phyloP scores from a whole-genome alignment of 2,888 invertebrate species.

The Dysmachus trigonus region DNA sequence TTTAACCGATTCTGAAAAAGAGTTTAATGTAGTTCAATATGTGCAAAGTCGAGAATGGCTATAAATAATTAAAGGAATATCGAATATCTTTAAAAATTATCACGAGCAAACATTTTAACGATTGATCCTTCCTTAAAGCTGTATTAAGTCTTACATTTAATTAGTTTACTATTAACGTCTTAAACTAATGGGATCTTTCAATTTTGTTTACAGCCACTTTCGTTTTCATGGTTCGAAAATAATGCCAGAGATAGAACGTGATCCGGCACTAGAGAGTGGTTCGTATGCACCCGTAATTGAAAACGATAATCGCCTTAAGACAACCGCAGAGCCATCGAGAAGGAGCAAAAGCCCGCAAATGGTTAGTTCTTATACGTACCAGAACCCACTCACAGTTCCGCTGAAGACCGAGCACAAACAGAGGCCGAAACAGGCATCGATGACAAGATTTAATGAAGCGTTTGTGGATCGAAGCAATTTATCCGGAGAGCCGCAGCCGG shows the following conservation, averaged over 20 bases:
- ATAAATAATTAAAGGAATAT: no score
- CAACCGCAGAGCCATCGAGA: neutral
- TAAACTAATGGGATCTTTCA: neutral
- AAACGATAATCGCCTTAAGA: conserved; percentile 45
- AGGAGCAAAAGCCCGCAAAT: conserved; percentile 37
- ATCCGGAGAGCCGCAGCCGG: neutral
- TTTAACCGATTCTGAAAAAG: no score
- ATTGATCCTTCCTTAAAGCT: neutral
- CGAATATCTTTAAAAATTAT: neutral
- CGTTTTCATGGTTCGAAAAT: conserved; percentile 13
- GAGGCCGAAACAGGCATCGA: neutral
- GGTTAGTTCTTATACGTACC: conserved; percentile 59
- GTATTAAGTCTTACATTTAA: neutral
- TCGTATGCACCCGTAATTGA: conserved; percentile 59
- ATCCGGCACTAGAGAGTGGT: conserved; percentile 61
- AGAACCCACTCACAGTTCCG: conserved; percentile 61
- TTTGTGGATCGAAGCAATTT: neutral
- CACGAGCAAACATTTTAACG: no score
- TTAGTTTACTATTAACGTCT: neutral
- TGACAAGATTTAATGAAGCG: neutral
- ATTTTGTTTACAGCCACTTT: conserved; percentile 43
- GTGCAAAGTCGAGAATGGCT: no score
- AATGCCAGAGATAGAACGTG: conserved; percentile 64
- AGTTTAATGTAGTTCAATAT: no score
- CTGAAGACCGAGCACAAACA: conserved; percentile 50